Evolutionary conservation across 1,140 invertebrate genomes (phyloP), one percentile per base, ranked within the genome.

Genomic region (Andrena cerasifolii): DNA sequence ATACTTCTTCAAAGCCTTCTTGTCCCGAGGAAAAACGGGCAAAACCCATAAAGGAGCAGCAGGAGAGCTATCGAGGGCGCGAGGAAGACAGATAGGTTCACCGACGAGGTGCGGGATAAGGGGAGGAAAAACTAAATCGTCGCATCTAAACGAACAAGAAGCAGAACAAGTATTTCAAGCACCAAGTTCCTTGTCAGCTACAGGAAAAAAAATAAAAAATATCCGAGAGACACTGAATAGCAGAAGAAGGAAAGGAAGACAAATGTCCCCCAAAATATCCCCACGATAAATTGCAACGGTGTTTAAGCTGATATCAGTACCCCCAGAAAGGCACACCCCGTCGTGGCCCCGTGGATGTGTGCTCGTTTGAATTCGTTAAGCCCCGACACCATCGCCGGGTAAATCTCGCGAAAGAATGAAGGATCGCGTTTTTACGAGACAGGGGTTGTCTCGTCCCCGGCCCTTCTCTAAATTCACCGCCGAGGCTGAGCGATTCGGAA

Each of bases 361-460:
- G 61, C 33, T 28, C 36, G 72, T 66, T 74, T 74, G 61, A 66
- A 74, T 74, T 74, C 72, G 72, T 74, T 74, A 74, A 74, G 72
- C 49, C 47, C 47, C 36, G 33, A 43, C 61, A 43, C 61, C 68
- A 40, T 31, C 61, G 36, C 36, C 33, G 24, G 26, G 36, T 61
- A 67, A 78, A 82, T 68, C 68, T 58, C 77, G 67, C 51, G 70
- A 82, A 51, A 71, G 75, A 79, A 54, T 53, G 66, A 78, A 61
- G 66, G 78, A 78, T 85, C 63, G 80, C 71, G 78, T 81, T 84
- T 84, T 54, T 61, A 66, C 66, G 45, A 81, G 79, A 76, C 63
- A 74, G 62, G 74, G 84, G 56, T 78, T n/a, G 79, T 72, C 74
- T 62, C 67, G 45, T 56, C 58, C 47, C 40, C 26, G n/a, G 49